Conservation (phyloP, 2,797 vertebrate species). For the Bradypus variegatus region DNA sequence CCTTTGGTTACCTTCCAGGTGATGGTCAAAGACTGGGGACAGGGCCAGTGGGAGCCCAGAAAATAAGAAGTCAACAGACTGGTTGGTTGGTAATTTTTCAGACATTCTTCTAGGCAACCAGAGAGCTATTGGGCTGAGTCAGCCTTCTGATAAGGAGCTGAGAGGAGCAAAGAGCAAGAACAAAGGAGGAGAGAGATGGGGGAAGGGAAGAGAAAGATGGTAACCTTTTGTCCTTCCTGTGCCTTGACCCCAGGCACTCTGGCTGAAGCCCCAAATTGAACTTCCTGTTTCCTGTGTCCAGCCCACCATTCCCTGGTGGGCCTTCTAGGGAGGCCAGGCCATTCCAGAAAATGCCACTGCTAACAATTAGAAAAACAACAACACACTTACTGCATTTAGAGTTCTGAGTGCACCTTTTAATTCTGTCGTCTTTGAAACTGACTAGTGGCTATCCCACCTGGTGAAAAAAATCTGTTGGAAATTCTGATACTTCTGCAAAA, state of each 20-base stretch:
- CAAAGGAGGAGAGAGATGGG: not conserved
- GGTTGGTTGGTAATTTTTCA: not conserved
- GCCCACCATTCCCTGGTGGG: not conserved
- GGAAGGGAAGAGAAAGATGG: not conserved
- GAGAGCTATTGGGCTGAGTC: not conserved
- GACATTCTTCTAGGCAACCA: not conserved
- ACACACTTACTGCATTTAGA: not conserved
- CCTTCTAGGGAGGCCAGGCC: not conserved
- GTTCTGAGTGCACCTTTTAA: not conserved
- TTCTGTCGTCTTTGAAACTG: conserved; percentile 5
- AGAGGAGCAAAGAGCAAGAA: not conserved
- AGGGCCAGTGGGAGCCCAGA: not conserved
- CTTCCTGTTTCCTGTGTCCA: not conserved
- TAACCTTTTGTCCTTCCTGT: not conserved
- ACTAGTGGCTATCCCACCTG: not conserved
- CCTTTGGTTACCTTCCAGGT: not conserved
- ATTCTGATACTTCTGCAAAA: not conserved
- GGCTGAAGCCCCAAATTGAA: not conserved
- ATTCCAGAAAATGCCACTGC: not conserved
- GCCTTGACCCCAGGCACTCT: not conserved
- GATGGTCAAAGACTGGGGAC: not conserved
- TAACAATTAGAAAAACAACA: not conserved
- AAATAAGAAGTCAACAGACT: not conserved
- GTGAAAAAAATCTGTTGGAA: conserved; percentile 12
- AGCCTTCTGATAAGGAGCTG: not conserved